Base-by-base conservation (phyloP, 1,140 invertebrate genomes). In the Pristionchus pacificus region DNA sequence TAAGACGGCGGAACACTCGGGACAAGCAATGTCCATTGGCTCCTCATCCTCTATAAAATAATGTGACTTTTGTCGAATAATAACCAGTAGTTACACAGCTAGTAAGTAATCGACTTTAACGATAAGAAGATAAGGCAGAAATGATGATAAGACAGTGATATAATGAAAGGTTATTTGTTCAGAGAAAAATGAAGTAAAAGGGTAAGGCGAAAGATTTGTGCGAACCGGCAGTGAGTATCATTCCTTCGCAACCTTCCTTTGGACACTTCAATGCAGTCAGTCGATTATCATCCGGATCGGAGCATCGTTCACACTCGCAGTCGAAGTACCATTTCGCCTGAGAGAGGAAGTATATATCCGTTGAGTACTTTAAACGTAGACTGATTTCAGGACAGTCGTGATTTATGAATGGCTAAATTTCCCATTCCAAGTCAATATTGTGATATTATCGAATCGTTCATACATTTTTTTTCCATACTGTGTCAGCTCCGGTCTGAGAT, bases 271-370 rank as follows among this genome's bases (percentile, higher is more conserved):
- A 68, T 15, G 69, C 60, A 25, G 78, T 79, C 49, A 79, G 38
- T 14, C 69, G 15, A 32, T 80, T 77, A 62, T 79, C 78, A 29
- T 74, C 70, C 28, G 76, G 68, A 68, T 79, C 78, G 28, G 38
- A 61, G 58, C 78, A 79, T 33, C 78, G 66, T 3, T 65, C 68
- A 55, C 78, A 79, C 25, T 77, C 38, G 60, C 78, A 79, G 25
- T 80, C 64, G 38, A 79, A 79, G 71, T 80, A 79, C 78, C 78
- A 79, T 59, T 79, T 79, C 13, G 19, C 28, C 62, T 64, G 31
- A 64, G 31, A 61, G n/a, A n/a, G n/a, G n/a, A n/a, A n/a, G n/a
- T n/a, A n/a, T n/a, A n/a, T n/a, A n/a, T n/a, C n/a, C n/a, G n/a
- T n/a, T n/a, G n/a, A n/a, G n/a, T n/a, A n/a, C n/a, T n/a, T n/a